Conservation (phyloP, 2,113 vertebrate species). For the Phylloscopus whistleri region DNA sequence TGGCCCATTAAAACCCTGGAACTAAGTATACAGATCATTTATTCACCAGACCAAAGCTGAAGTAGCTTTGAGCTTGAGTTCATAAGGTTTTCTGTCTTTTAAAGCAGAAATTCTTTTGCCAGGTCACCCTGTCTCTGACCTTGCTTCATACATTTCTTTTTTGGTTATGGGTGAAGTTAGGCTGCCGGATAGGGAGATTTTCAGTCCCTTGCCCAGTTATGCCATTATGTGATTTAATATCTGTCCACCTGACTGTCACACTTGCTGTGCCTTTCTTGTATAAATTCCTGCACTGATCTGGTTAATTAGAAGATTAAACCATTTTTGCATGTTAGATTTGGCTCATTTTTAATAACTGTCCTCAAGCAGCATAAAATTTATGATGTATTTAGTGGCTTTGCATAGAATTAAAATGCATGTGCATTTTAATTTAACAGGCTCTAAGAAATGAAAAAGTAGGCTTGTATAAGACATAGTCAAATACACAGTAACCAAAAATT, state of each 20-base stretch:
- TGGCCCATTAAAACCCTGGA: background rate
- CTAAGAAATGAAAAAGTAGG: background rate
- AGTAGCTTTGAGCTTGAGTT: background rate
- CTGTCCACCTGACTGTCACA: background rate
- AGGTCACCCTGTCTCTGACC: background rate
- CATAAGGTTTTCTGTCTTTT: background rate
- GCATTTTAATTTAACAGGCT: background rate
- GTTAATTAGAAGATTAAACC: background rate
- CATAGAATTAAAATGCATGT: background rate
- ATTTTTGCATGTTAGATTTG: background rate
- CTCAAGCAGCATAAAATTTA: background rate
- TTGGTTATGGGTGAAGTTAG: background rate
- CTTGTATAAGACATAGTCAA: background rate
- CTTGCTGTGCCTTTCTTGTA: background rate
- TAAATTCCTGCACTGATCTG: background rate
- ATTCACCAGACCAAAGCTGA: background rate
- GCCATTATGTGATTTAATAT: background rate
- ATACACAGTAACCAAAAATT: background rate
- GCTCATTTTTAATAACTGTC: background rate
- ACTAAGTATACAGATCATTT: background rate
- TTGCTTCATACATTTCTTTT: background rate
- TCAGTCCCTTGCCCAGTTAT: background rate
- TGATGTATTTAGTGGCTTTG: background rate
- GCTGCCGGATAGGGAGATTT: background rate
- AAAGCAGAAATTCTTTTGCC: background rate